Evolutionary conservation across 2,797 vertebrate species (phyloP).

Genomic region (Kryptopterus vitreolus): DNA sequence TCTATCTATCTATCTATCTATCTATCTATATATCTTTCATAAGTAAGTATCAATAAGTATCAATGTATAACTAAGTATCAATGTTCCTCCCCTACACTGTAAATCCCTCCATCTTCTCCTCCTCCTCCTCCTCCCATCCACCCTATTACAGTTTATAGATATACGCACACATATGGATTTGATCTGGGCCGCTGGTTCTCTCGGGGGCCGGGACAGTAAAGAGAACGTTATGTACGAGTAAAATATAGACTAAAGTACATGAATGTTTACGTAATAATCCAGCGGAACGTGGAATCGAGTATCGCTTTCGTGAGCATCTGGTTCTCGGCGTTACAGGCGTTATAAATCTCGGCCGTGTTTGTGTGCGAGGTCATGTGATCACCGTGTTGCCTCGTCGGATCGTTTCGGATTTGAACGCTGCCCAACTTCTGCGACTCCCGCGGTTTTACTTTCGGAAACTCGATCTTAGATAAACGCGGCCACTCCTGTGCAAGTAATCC

Average conservation of each 20-base stretch:
- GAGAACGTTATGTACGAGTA: too few relatives aligned
- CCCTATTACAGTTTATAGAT: background rate
- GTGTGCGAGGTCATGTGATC: background rate
- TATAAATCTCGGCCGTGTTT: background rate
- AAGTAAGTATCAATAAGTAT: too few relatives aligned
- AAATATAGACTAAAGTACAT: background rate
- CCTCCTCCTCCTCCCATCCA: too few relatives aligned
- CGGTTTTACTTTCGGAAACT: background rate
- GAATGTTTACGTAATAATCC: background rate
- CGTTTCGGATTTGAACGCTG: background rate
- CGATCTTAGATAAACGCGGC: background rate
- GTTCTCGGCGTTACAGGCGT: background rate
- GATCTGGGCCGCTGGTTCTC: background rate
- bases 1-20: too few relatives aligned
- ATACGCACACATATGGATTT: background rate
- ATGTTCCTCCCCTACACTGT: background rate
- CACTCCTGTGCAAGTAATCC: background rate
- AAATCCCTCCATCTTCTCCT: too few relatives aligned
- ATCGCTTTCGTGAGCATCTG: conserved; percentile 10
- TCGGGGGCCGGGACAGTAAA: background rate
- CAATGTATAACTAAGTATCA: too few relatives aligned
- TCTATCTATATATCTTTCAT: too few relatives aligned
- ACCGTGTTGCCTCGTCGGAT: background rate
- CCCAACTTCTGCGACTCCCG: background rate
- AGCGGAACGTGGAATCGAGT: background rate